Conservation (phyloP, 2,113 vertebrate genomes). For the Oryzias melastigma region DNA sequence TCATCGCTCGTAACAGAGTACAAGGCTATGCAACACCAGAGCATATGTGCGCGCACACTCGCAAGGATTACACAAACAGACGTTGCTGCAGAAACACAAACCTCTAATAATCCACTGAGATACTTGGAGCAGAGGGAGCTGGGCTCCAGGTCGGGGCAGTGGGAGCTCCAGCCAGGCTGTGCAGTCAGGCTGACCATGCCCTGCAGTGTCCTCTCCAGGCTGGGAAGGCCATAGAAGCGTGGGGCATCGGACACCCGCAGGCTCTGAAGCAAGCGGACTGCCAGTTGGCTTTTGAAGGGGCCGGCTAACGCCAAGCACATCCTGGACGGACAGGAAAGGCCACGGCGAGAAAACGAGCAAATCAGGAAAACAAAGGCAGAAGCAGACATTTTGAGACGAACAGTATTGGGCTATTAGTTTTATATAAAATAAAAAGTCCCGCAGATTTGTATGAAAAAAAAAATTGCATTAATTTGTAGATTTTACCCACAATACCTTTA, state of each 20-base stretch:
- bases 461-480: too few relatives aligned
- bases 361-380: conserved; percentile 13
- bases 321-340: conserved; percentile 69
- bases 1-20: conserved; percentile 15
- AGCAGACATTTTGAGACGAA: background rate
- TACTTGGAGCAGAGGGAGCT: conserved; percentile 85
- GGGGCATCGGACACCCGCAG: conserved; percentile 89
- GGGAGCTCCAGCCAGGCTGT: conserved; percentile 86
- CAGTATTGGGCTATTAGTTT: too few relatives aligned
- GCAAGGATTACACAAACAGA: conserved; percentile 3
- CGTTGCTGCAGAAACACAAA: conserved; percentile 45
- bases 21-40: conserved; percentile 19
- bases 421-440: too few relatives aligned
- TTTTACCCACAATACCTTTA: too few relatives aligned
- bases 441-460: too few relatives aligned
- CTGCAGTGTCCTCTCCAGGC: conserved; percentile 86
- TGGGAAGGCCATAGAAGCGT: conserved; percentile 93
- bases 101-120: conserved; percentile 90
- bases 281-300: conserved; percentile 85
- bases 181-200: conserved; percentile 89
- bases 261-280: conserved; percentile 85
- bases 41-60: conserved; percentile 15
- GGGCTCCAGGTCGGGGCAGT: conserved; percentile 77
- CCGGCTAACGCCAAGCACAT: conserved; percentile 81
- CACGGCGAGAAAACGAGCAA: conserved; percentile 8